Conservation (phyloP, 2,888 invertebrate genomes). For the Pemphredon lugubris region DNA sequence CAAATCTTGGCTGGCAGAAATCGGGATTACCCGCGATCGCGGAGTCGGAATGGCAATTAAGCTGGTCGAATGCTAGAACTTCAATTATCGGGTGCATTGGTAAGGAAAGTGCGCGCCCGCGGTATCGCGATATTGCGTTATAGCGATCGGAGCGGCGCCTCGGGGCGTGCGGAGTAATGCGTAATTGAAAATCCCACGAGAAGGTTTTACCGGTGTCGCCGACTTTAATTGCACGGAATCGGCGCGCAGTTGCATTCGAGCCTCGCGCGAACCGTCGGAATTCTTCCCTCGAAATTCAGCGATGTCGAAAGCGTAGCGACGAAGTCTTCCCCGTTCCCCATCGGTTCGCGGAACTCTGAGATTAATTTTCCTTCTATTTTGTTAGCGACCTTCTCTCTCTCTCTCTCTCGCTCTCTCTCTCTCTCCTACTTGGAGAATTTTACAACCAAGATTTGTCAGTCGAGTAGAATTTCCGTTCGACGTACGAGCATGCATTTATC, state of each 20-base stretch:
- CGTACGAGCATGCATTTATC: too few relatives aligned
- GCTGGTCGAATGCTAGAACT: slow-evolving; percentile 17
- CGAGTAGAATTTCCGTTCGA: too few relatives aligned
- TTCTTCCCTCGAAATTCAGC: slow-evolving; percentile 32
- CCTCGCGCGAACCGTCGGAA: slow-evolving; percentile 14
- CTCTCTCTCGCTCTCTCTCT: too few relatives aligned
- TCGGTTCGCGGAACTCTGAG: slow-evolving; percentile 1
- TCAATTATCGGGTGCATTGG: slow-evolving; percentile 46
- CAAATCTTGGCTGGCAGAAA: background rate
- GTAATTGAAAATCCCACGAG: slow-evolving; percentile 46
- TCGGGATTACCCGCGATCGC: slow-evolving; percentile 9
- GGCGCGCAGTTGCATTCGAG: slow-evolving; percentile 35
- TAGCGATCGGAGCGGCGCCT: slow-evolving; percentile 20
- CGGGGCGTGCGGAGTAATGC: background rate
- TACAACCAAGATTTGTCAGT: too few relatives aligned
- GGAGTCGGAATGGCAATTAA: slow-evolving; percentile 41
- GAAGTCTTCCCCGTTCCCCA: slow-evolving; percentile 16
- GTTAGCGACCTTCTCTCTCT: slow-evolving; percentile 2
- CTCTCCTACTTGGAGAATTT: too few relatives aligned
- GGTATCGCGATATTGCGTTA: slow-evolving; percentile 34
- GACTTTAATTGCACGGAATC: slow-evolving; percentile 45
- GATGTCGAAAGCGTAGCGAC: slow-evolving; percentile 19
- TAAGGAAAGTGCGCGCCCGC: slow-evolving; percentile 37
- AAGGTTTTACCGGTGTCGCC: slow-evolving; percentile 39
- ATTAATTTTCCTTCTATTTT: slow-evolving; percentile 15